Base-by-base conservation (phyloP, 2,113 vertebrate species). In the Malurus cyaneus region DNA sequence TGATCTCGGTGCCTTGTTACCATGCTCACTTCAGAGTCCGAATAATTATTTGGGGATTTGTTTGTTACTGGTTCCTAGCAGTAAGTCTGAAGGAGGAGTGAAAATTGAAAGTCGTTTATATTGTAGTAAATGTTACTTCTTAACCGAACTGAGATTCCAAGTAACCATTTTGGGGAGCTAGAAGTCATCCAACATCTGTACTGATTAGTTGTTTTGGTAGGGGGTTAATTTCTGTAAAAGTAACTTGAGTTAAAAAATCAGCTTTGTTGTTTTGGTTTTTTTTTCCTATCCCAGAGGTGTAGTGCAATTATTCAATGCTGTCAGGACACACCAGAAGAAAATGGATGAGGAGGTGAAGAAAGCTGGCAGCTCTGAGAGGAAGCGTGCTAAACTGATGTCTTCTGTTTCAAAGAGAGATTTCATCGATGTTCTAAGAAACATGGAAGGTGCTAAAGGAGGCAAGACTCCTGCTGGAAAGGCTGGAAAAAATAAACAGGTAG, bases 301-400 rank as follows among this genome's bases (percentile, higher is more conserved):
- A 71, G 99, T 99, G 52, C 99, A 99, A 72, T 97, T 99, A 47
- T 99, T 99, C 86, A 99, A 99, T 7, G 99, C 99, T 5, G 98
- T 99, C 42, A 98, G 98, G 94, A 99, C 96, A 2, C 99, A 99
- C 93, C 99, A 99, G 77, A 98, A 98, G 83, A 98, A 97, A 0
- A 59, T 99, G 15, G 98, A 98, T 36, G 98, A 98, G 18, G 98
- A 98, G 87, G 81, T 99, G 85, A 99, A 98, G 94, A 98, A 99
- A 79, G 98, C 88, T 2, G 99, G 98, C 13, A 94, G 95, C 50
- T 99, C 99, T 2, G 97, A 99, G 18, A 98, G 98, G 87, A 99
- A 99, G 87, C 99, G 98, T 52, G 97, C 98, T 50, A 99, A 99
- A 92, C 93, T 99, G 54, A 95, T 99, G 20, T 98, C 98, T 2